Evolutionary conservation across 2,888 invertebrate genomes (phyloP), one percentile per base, ranked within the genome.

Genomic region (Dryobotodes eremita): DNA sequence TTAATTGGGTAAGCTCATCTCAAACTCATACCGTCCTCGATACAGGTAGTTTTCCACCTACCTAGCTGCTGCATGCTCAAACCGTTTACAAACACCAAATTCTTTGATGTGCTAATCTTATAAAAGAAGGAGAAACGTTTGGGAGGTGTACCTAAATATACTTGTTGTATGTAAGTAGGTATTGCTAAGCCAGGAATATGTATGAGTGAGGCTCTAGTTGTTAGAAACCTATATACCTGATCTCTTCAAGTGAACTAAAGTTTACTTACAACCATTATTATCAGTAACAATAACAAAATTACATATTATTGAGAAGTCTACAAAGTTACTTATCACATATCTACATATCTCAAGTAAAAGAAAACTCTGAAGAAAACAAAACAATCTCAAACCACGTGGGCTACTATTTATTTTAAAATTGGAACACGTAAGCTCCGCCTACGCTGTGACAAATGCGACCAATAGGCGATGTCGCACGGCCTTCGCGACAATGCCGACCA

Each of bases 391-490:
- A 85, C 62, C 80, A 87, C 84, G 85, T 86, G 88, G 71, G 6
- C 26, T 76, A 69, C 77, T 83, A 87, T 89, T 83, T 88, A 91
- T 87, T 93, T 93, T 90, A 92, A 94, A 95, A 94, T 93, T 92
- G 90, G 93, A 94, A 93, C 88, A 85, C 83, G 15, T 73, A 86
- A 86, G 88, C 92, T 89, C 92, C 95, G 93, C 96, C 96, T 88
- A 83, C 79, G 61, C 84, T 91, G 94, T 95, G 96, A 97, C 96
- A 96, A 91, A 91, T 92, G 78, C 87, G 87, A 91, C 96, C 96
- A 97, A 96, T 95, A 87, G 89, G 90, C 89, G 90, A 95, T 96
- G 97, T 96, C 97, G 93, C 96, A 91, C 89, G 86, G 94, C 95
- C 95, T 85, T 86, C 93, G 96, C 94, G 97, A 96, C 97, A 96